Evolutionary conservation across 2,888 invertebrate species (phyloP), one percentile per base, ranked within the genome.

Genomic region (Artemia sp.): DNA sequence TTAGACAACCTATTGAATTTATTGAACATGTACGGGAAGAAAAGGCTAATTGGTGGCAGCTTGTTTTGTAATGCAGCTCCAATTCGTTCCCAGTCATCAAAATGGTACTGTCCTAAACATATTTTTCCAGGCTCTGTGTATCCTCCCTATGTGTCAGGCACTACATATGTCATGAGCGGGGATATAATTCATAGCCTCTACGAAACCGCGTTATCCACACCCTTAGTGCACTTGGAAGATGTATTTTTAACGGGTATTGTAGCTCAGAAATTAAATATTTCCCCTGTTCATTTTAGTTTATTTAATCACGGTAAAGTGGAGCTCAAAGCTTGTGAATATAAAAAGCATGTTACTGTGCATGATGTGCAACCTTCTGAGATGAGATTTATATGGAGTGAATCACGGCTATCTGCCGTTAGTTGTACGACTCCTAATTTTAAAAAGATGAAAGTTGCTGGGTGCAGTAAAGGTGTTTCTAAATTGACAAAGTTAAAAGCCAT

Each of bases 81-180:
- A 0, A 85, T 90, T 6, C 82, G 84, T 51, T 86, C 89, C 76
- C 80, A 83, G 0, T 83, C 80, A 69, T 87, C 86, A 76, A 92
- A 92, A 78, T 90, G 91, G 89, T 86, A 69, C 51, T 70, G 86
- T 72, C 90, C 90, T 1, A 83, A 83, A 52, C 89, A 89, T 76
- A 87, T 90, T 86, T 90, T 84, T 77, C 79, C 83, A 1, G 85
- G 83, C 0, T 81, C 83, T 66, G 82, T 83, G 67, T 90, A 89
- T 81, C 91, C 90, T 5, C 84, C 85, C 74, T 91, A 90, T 78
- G 78, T 90, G 70, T 89, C 90, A 0, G 91, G 91, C 12, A 88
- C 88, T 1, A 89, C 87, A 3, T 91, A 91, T 79, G 82, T 86
- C 6, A 83, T 90, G 81, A 86, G 88, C 1, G 77, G 83, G 1